Evolutionary conservation across 2,888 invertebrate species (phyloP).

Genomic region (Xanthorhoe designata): DNA sequence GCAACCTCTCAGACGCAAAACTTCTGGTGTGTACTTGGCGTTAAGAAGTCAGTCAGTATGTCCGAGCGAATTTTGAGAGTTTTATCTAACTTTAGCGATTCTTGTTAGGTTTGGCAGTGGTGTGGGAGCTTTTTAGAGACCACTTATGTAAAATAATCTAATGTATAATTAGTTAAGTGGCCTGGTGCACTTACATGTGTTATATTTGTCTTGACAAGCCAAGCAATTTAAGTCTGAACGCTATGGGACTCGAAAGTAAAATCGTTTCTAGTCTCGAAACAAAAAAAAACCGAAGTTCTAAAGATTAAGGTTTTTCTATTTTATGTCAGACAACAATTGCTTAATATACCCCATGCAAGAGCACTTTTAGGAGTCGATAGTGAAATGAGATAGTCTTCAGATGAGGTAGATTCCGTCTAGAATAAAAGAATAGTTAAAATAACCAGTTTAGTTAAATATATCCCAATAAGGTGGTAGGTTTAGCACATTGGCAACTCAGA

Average conservation of each 20-base stretch:
- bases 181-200: neutral
- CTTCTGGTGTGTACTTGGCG: too few species aligned
- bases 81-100: too few species aligned
- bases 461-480: constrained; percentile 66
- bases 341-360: neutral
- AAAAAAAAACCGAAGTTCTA: too few species aligned
- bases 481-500: constrained; percentile 44
- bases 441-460: constrained; percentile 74
- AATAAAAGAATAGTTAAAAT: constrained; percentile 75
- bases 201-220: neutral
- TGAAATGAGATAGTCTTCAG: constrained; percentile 53
- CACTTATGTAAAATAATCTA: constrained; percentile 5
- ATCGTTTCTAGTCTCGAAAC: too few species aligned
- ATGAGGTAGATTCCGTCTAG: constrained; percentile 71
- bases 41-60: too few species aligned
- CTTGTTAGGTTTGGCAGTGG: neutral
- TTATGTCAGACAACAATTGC: neutral
- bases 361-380: constrained; percentile 14
- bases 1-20: too few species aligned
- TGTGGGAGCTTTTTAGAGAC: constrained; percentile 1
- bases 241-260: too few species aligned
- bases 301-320: neutral
- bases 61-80: too few species aligned
- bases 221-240: too few species aligned
- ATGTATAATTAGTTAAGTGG: constrained; percentile 8